Evolutionary conservation across 64 coral and sea anemone genomes (phyloP), one percentile per base, ranked within the genome.

Genomic region (Montipora efflorescens): DNA sequence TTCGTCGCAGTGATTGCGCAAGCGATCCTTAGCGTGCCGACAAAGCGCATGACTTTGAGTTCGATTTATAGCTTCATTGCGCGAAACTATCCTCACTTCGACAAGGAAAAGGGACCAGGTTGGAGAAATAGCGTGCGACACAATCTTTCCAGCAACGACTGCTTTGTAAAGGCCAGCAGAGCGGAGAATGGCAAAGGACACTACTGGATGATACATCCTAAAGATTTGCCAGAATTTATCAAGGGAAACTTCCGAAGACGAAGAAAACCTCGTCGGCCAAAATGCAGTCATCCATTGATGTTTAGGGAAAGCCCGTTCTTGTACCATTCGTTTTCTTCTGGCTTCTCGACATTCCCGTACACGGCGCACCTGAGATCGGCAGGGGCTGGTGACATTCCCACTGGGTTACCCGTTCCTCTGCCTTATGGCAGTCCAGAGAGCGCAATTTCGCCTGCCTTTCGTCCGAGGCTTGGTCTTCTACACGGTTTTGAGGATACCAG

Each of bases 141-240:
- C 36, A 95, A 95, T 89, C 90, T 95, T 3, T 95, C 94, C 48
- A 95, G 94, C 51, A 95, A 95, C 43, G 94, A 95, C 77, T 95
- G 94, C 78, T 95, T 95, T 21, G 94, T 95, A 53, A 95, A 95
- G 78, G 94, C 94, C 52, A 91, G 90, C 71, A 85, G 94, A 62
- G 94, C 94, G 0, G 94, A 95, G 71, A 95, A 95, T 46, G 94
- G 94, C 25, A 95, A 95, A 36, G 94, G 94, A 10, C 94, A 95
- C 48, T 95, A 95, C 78, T 95, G 94, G 94, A 95, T 95, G 94
- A 92, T 95, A 19, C 94, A 95, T 74, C 94, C 94, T 0, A 95
- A 95, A 89, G 94, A 95, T 73, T 87, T 95, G 45, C 90, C 94
- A 22, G 94, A 95, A 59, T 95, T 95, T 69, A 88, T 90, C 45